A percentile compares a stretch with the other conserved stretches of the same genome.
Evolutionary conservation across 1,140 invertebrate species (phyloP).

Genomic region (Trachymyrmex cornetzi): DNA sequence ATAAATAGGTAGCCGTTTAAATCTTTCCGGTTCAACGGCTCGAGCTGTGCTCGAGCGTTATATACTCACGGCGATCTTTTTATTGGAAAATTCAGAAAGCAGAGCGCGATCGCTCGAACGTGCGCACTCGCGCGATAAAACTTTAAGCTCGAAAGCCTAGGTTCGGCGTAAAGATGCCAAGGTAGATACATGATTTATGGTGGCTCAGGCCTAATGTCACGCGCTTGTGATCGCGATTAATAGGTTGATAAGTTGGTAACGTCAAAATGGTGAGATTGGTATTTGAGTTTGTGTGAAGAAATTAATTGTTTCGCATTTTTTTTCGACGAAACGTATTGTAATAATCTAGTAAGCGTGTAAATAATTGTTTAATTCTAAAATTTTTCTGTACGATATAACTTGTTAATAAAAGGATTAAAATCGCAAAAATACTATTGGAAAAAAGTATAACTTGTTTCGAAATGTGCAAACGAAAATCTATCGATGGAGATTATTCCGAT

Average conservation of each 20-base stretch:
- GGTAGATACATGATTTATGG: constrained; percentile 47
- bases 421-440: neutral
- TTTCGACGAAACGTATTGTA: neutral
- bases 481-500: too few relatives aligned
- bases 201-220: constrained; percentile 49
- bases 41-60: constrained; percentile 26
- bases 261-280: neutral
- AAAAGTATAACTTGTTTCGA: neutral
- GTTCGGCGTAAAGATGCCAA: constrained; percentile 34
- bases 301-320: constrained; percentile 19
- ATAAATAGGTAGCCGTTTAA: constrained; percentile 64
- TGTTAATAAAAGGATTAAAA: neutral
- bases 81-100: constrained; percentile 56
- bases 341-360: neutral
- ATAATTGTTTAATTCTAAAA: constrained; percentile 6
- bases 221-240: constrained; percentile 57
- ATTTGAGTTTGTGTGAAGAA: neutral
- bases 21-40: constrained; percentile 60
- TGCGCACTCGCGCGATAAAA: constrained; percentile 30
- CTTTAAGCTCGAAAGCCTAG: constrained; percentile 32
- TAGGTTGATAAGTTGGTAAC: constrained; percentile 43
- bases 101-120: constrained; percentile 14
- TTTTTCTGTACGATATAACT: neutral
- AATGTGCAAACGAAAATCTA: too few relatives aligned
- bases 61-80: constrained; percentile 27